A percentile compares a stretch with the other conserved stretches of the same genome.
Evolutionary conservation across 2,797 vertebrate species (phyloP).

Genomic region (Chromis chromis): DNA sequence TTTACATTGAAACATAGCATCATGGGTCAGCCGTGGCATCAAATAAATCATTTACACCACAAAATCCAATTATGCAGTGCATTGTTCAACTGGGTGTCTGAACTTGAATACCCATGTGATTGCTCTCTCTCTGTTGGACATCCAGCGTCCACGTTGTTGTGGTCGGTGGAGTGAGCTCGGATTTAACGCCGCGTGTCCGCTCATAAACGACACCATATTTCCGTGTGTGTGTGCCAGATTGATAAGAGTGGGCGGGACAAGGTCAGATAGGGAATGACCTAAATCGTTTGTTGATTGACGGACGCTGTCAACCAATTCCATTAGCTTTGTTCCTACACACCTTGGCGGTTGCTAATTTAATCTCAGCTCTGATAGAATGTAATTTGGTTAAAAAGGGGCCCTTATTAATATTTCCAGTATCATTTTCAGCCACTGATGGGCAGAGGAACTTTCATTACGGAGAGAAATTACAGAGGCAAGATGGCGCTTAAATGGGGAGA

Average conservation of each 20-base stretch:
- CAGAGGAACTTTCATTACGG: slow-evolving; percentile 83
- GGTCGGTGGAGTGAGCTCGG: slow-evolving; percentile 17
- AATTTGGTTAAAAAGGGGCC: slow-evolving; percentile 83
- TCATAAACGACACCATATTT: slow-evolving; percentile 31
- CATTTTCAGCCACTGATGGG: slow-evolving; percentile 83
- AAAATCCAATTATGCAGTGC: slow-evolving; percentile 33
- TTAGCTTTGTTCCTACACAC: slow-evolving; percentile 80
- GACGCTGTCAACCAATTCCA: slow-evolving; percentile 82
- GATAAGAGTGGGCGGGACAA: slow-evolving; percentile 68
- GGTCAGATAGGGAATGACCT: slow-evolving; percentile 61
- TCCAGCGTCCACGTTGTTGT: slow-evolving; percentile 14
- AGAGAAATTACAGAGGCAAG: slow-evolving; percentile 72
- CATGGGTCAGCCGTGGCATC: slow-evolving; percentile 10
- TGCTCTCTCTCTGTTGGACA: slow-evolving; percentile 9
- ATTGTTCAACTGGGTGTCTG: slow-evolving; percentile 37
- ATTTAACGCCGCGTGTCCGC: slow-evolving; percentile 30
- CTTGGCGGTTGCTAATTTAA: slow-evolving; percentile 84
- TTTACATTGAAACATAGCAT: slow-evolving; percentile 38
- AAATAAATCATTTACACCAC: slow-evolving; percentile 40
- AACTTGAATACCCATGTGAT: slow-evolving; percentile 10
- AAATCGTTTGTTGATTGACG: slow-evolving; percentile 78
- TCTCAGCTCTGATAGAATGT: slow-evolving; percentile 80
- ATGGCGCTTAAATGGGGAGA: slow-evolving; percentile 61
- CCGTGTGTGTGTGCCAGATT: slow-evolving; percentile 32
- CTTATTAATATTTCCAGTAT: slow-evolving; percentile 85